A percentile compares a stretch with the other conserved stretches of the same genome.
Conservation (phyloP, 2,888 invertebrate genomes). For the Dasypolia templi region DNA sequence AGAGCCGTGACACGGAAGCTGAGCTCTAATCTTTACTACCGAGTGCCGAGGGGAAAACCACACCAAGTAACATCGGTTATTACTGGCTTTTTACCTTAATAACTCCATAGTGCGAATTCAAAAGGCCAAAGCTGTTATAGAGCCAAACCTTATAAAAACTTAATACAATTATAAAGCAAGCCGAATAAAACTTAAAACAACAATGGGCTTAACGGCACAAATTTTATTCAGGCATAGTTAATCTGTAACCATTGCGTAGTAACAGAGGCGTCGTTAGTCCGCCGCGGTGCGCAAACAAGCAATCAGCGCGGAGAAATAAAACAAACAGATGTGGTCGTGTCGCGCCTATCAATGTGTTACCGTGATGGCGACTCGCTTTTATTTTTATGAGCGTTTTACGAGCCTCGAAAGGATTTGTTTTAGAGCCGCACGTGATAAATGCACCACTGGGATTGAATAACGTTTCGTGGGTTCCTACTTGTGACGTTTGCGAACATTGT, state of each 20-base stretch:
- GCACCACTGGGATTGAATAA: slow-evolving; percentile 62
- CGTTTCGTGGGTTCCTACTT: slow-evolving; percentile 37
- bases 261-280: slow-evolving; percentile 61
- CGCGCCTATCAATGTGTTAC: slow-evolving; percentile 64
- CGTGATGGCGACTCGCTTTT: slow-evolving; percentile 61
- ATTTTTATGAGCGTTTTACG: slow-evolving; percentile 67
- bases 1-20: slow-evolving; percentile 51
- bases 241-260: slow-evolving; percentile 64
- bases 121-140: slow-evolving; percentile 21
- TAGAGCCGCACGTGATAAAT: slow-evolving; percentile 65
- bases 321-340: slow-evolving; percentile 65
- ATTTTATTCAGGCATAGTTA: slow-evolving; percentile 52
- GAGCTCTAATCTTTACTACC: slow-evolving; percentile 49
- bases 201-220: slow-evolving; percentile 39
- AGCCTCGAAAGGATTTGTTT: slow-evolving; percentile 64
- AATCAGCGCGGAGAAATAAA: slow-evolving; percentile 68
- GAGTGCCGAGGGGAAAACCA: slow-evolving; percentile 4
- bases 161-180: slow-evolving; percentile 38
- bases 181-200: slow-evolving; percentile 33
- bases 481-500: slow-evolving; percentile 27
- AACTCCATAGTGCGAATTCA: slow-evolving; percentile 8
- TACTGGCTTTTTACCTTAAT: slow-evolving; percentile 11
- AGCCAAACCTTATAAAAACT: slow-evolving; percentile 30
- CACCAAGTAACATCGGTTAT: slow-evolving; percentile 37
- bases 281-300: slow-evolving; percentile 65